These are phyloP conservation scores for Drosophila gunungcola DNA, from an alignment of 1,140 invertebrate genomes.

Conservation along the genomic window DNA sequence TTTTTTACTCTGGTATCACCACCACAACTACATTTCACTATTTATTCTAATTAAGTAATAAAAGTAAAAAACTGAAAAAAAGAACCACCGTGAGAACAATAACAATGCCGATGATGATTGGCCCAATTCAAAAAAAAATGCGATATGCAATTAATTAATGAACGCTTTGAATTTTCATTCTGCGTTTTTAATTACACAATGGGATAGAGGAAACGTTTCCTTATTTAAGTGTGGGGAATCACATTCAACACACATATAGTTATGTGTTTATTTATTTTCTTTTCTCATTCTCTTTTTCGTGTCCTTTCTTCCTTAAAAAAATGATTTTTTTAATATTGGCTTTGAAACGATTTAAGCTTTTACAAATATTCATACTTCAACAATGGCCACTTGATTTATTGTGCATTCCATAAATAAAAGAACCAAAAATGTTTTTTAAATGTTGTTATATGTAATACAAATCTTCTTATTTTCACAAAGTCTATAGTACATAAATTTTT, in stretches of 20 bases:
- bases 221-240: neutral
- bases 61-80: conserved; percentile 5
- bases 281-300: neutral
- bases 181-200: conserved; percentile 1
- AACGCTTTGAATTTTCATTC: neutral
- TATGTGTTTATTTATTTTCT: conserved; percentile 3
- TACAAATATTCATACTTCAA: neutral
- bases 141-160: conserved; percentile 17
- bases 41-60: conserved; percentile 13
- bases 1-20: neutral
- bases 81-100: conserved; percentile 10
- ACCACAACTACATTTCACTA: neutral
- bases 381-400: neutral
- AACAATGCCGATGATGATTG: conserved; percentile 11
- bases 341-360: neutral
- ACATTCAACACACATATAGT: conserved; percentile 5
- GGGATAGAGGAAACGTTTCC: neutral
- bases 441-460: too few species aligned
- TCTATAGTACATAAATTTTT: neutral
- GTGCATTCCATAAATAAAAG: too few species aligned
- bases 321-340: neutral
- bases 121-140: conserved; percentile 26
- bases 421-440: too few species aligned
- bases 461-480: neutral
- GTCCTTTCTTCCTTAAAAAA: neutral